A percentile compares a stretch with the other conserved stretches of the same genome.
Evolutionary conservation across 2,888 invertebrate species (phyloP).

Genomic region (Morpho deidamia): DNA sequence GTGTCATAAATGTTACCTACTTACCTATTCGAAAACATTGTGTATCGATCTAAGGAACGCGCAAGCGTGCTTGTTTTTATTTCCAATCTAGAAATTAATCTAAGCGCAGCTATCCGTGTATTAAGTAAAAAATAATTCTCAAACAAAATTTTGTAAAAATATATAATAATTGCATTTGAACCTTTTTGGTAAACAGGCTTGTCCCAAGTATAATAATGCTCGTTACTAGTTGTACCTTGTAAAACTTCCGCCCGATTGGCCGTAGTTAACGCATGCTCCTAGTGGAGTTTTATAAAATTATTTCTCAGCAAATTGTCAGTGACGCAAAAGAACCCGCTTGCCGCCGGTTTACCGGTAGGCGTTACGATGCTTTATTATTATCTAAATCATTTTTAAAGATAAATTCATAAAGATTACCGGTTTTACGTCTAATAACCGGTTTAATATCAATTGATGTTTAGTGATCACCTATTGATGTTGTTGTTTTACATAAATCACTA

Average conservation of each 20-base stretch:
- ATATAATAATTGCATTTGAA: background rate
- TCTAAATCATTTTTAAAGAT: slow-evolving; percentile 33
- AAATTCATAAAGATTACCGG: slow-evolving; percentile 36
- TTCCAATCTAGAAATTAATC: too few species aligned
- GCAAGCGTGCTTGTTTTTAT: slow-evolving; percentile 59
- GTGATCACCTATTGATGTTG: slow-evolving; percentile 45
- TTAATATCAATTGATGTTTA: slow-evolving; percentile 64
- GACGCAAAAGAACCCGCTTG: slow-evolving; percentile 49
- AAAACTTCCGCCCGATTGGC: slow-evolving; percentile 61
- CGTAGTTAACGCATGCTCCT: slow-evolving; percentile 57
- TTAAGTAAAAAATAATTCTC: background rate
- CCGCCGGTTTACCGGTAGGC: slow-evolving; percentile 61
- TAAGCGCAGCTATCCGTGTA: too few species aligned
- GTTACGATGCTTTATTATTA: slow-evolving; percentile 39
- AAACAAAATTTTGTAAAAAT: slow-evolving; percentile 9
- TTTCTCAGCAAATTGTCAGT: slow-evolving; percentile 52
- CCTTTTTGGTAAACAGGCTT: slow-evolving; percentile 22
- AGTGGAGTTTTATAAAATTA: slow-evolving; percentile 43
- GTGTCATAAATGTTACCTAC: slow-evolving; percentile 25
- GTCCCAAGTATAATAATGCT: too few species aligned
- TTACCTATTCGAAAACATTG: slow-evolving; percentile 23
- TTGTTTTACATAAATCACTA: slow-evolving; percentile 43
- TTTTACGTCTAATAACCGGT: background rate
- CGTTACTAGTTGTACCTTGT: slow-evolving; percentile 25
- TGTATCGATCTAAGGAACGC: slow-evolving; percentile 58